Base-by-base conservation (phyloP, 2,888 invertebrate genomes). In the Matsumyia berberina region DNA sequence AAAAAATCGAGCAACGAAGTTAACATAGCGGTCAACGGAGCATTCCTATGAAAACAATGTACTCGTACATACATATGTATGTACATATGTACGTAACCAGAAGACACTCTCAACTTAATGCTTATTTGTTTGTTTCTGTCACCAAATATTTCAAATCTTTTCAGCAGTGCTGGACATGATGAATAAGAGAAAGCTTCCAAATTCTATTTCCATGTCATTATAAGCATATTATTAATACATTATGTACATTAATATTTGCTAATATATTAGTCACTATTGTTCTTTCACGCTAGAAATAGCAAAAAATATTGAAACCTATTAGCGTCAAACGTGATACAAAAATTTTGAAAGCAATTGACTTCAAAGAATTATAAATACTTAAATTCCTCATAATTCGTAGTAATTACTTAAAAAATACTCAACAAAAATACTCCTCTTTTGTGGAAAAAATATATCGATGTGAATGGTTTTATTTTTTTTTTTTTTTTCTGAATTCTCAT, bases 381-480 rank as follows among this genome's bases (percentile, higher is more conserved):
- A 53, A 49, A 37, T 37, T 49, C 37, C 2, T 7, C 4, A 57
- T 46, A 44, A 19, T 42, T 44, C n/a, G 12, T 3, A 4, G 7
- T 0, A 19, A n/a, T 55, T 5, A 15, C 57, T 29, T 46, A 46
- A 70, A 58, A 49, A 29, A 64, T n/a, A n/a, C 35, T 19, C 5
- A 24, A 46, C 11, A 33, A 33, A 62, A n/a, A n/a, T n/a, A n/a
- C n/a, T 6, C 19, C 64, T 12, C 64, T 24, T 24, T 57, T 24
- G 15, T 24, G 24, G 2, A 24, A 24, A 24, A 29, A 57, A 37
- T 29, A 24, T 8, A 24, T 58, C n/a, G 5, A 29, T 70, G 70
- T 44, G 57, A 57, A 35, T 35, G 46, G 46, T 11, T 70, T 37
- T 37, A 46, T 57, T 57, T 35, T 46, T 64, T 49, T 7, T 24